Evolutionary conservation across 2,888 invertebrate genomes (phyloP).

Genomic region (Macropis europaea): DNA sequence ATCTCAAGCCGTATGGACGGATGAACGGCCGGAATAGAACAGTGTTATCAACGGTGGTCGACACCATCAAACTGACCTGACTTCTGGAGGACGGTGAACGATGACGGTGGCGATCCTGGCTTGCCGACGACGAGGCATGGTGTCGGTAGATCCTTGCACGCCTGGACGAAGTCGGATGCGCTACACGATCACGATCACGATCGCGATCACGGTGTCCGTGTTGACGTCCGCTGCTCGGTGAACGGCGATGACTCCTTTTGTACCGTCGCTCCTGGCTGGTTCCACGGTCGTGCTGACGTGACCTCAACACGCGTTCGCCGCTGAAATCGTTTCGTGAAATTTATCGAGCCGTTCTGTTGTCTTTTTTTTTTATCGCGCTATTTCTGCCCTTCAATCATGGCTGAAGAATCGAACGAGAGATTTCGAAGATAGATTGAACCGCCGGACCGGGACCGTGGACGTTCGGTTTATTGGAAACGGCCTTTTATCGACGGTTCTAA

Average conservation of each 20-base stretch:
- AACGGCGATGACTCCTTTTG: conserved; percentile 91
- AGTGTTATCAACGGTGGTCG: conserved; percentile 12
- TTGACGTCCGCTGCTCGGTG: conserved; percentile 89
- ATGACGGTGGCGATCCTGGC: conserved; percentile 74
- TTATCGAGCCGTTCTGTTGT: neutral
- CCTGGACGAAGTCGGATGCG: conserved; percentile 69
- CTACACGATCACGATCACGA: conserved; percentile 65
- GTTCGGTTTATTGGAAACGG: no score
- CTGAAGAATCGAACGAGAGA: no score
- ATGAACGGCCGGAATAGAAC: conserved; percentile 6
- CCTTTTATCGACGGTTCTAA: no score
- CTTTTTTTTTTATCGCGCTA: no score
- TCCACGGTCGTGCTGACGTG: conserved; percentile 86
- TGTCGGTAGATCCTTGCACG: conserved; percentile 72
- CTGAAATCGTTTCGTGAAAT: conserved; percentile 76
- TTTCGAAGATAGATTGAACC: no score
- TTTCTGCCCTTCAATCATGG: no score
- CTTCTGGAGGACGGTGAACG: conserved; percentile 75
- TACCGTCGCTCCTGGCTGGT: conserved; percentile 91
- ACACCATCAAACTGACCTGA: conserved; percentile 73
- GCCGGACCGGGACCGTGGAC: no score
- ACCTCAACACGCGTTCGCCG: conserved; percentile 83
- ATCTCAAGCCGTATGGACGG: conserved; percentile 14
- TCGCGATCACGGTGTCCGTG: conserved; percentile 79
- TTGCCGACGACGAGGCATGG: conserved; percentile 72